A percentile compares a stretch with the other conserved stretches of the same genome.
Evolutionary conservation across 2,888 invertebrate species (phyloP).

Genomic region (Tuberolachnus salignus): DNA sequence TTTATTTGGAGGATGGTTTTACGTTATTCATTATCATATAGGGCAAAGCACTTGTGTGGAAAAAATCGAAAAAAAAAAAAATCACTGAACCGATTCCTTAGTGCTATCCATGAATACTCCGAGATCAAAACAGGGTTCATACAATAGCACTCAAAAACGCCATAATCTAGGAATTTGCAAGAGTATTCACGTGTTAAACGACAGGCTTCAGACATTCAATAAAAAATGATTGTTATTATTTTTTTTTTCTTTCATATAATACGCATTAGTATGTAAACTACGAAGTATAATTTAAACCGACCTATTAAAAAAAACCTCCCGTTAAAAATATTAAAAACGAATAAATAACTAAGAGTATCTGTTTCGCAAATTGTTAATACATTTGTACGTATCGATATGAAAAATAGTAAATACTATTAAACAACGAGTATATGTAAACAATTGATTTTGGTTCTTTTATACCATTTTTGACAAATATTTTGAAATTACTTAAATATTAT

Average conservation of each 20-base stretch:
- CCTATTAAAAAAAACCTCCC: neutral
- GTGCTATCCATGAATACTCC: neutral
- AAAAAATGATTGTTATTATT: too few species aligned
- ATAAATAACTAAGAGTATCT: too few species aligned
- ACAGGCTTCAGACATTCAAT: neutral
- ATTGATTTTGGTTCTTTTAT: too few species aligned
- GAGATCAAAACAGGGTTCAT: neutral
- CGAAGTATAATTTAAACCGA: neutral
- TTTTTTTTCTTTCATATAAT: neutral
- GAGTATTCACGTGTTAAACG: conserved; percentile 4
- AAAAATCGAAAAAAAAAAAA: too few species aligned
- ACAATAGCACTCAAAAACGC: conserved; percentile 1
- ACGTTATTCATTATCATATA: neutral
- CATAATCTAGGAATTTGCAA: neutral
- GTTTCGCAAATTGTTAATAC: too few species aligned
- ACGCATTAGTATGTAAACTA: neutral
- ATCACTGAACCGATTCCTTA: neutral
- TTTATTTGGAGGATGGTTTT: too few species aligned
- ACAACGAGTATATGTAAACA: too few species aligned
- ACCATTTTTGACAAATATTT: too few species aligned
- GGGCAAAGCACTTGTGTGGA: neutral
- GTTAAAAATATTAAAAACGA: neutral
- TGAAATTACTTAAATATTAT: too few species aligned
- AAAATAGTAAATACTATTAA: too few species aligned
- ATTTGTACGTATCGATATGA: too few species aligned